Evolutionary conservation across 2,113 vertebrate genomes (phyloP).

Genomic region (Periophthalmus modestus): DNA sequence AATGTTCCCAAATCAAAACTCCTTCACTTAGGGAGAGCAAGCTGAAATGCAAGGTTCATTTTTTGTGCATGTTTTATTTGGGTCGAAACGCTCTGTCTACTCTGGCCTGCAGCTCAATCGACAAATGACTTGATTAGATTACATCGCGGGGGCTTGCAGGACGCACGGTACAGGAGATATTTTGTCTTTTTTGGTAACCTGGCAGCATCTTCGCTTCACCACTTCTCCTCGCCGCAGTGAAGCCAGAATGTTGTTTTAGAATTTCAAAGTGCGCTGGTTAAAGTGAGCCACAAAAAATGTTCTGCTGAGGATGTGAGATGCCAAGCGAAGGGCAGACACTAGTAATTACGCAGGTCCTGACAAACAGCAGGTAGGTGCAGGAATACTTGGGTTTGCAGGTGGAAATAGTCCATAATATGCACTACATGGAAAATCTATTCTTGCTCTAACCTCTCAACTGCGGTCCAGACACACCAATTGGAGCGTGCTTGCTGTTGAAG

Average conservation of each 20-base stretch:
- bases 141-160: slow-evolving; percentile 22
- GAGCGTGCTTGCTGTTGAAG: slow-evolving; percentile 2
- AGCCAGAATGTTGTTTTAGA: slow-evolving; percentile 48
- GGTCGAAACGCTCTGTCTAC: slow-evolving; percentile 20
- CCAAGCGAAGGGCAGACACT: slow-evolving; percentile 37
- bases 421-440: slow-evolving; percentile 52
- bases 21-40: slow-evolving; percentile 32
- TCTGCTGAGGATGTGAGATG: slow-evolving; percentile 60
- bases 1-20: slow-evolving; percentile 60
- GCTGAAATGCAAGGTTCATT: slow-evolving; percentile 50
- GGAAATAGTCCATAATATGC: slow-evolving; percentile 53
- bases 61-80: slow-evolving; percentile 50
- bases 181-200: slow-evolving; percentile 37
- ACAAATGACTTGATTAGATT: slow-evolving; percentile 53
- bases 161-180: slow-evolving; percentile 31
- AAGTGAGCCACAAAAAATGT: slow-evolving; percentile 41
- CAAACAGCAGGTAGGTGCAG: slow-evolving; percentile 55
- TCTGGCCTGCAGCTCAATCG: slow-evolving; percentile 14
- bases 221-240: slow-evolving; percentile 18
- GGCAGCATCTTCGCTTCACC: slow-evolving; percentile 34
- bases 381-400: slow-evolving; percentile 50
- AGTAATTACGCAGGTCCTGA: slow-evolving; percentile 61
- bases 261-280: slow-evolving; percentile 35
- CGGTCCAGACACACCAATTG: slow-evolving; percentile 45
- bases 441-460: slow-evolving; percentile 52